Percentiles rank a stretch among this genome's conserved stretches.
These are phyloP conservation scores for Calidris pugnax DNA, from an alignment of 2,113 vertebrate genomes.

Conservation along the genomic window DNA sequence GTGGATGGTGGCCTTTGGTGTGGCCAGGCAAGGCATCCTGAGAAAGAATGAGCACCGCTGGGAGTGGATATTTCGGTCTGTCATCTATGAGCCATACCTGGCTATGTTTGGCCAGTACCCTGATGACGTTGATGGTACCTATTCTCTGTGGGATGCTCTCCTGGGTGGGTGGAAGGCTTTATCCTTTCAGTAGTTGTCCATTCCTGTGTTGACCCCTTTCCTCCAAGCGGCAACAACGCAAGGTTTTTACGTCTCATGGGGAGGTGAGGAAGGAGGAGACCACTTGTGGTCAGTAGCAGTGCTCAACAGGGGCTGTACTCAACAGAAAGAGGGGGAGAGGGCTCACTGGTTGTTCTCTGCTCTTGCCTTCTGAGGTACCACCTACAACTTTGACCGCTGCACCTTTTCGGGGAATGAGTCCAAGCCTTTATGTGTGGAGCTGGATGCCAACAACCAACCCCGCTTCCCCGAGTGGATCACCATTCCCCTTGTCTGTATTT, in stretches of 20 bases:
- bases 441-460: constrained; percentile 76
- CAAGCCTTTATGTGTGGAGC: constrained; percentile 79
- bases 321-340: neutral
- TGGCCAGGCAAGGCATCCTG: constrained; percentile 81
- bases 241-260: neutral
- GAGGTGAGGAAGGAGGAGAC: neutral
- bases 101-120: constrained; percentile 84
- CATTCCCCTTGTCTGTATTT: constrained; percentile 81
- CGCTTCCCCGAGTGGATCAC: constrained; percentile 83
- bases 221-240: neutral
- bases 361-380: constrained; percentile 63
- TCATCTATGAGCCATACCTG: constrained; percentile 81
- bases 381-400: constrained; percentile 78
- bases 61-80: constrained; percentile 83
- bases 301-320: neutral
- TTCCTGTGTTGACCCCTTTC: neutral
- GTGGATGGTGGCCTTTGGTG: constrained; percentile 83
- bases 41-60: constrained; percentile 81
- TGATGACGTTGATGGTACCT: constrained; percentile 78
- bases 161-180: neutral
- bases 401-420: constrained; percentile 81
- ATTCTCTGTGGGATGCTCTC: neutral
- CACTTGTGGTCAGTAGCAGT: neutral
- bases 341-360: neutral
- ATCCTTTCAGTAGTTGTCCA: neutral